phyloP scores from a whole-genome alignment of 2,797 vertebrate genomes.

The Denticeps clupeoides region DNA sequence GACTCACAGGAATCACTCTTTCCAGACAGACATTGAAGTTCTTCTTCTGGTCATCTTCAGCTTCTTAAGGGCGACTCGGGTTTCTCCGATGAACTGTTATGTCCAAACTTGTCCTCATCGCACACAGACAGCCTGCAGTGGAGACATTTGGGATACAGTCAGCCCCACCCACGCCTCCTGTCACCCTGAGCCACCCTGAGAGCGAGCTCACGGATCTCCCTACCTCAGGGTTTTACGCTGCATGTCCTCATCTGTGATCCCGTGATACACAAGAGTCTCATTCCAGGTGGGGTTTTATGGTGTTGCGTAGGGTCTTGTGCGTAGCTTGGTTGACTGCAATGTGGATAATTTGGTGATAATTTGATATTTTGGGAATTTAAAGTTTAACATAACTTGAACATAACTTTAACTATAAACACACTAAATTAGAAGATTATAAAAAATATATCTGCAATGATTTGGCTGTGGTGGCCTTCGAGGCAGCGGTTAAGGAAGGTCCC shows the following conservation, averaged over 20 bases:
- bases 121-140: conserved; percentile 63
- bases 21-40: conserved; percentile 93
- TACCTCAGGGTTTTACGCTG: conserved; percentile 93
- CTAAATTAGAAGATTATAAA: too few relatives aligned
- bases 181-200: too few relatives aligned
- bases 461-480: too few relatives aligned
- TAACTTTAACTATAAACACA: too few relatives aligned
- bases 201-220: too few relatives aligned
- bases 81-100: conserved; percentile 95
- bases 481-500: too few relatives aligned
- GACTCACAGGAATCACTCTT: conserved; percentile 80
- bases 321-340: conserved; percentile 86
- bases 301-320: conserved; percentile 91
- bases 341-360: neutral
- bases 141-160: neutral
- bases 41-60: conserved; percentile 86
- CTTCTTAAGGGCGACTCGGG: conserved; percentile 88
- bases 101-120: conserved; percentile 94
- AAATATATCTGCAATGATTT: too few relatives aligned
- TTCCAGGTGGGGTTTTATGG: conserved; percentile 89
- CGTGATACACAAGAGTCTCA: conserved; percentile 86
- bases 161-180: too few relatives aligned
- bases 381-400: too few relatives aligned
- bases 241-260: conserved; percentile 91
- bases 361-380: too few relatives aligned